Conservation (phyloP, 2,888 invertebrate species). For the Pollenia griseotomentosa region DNA sequence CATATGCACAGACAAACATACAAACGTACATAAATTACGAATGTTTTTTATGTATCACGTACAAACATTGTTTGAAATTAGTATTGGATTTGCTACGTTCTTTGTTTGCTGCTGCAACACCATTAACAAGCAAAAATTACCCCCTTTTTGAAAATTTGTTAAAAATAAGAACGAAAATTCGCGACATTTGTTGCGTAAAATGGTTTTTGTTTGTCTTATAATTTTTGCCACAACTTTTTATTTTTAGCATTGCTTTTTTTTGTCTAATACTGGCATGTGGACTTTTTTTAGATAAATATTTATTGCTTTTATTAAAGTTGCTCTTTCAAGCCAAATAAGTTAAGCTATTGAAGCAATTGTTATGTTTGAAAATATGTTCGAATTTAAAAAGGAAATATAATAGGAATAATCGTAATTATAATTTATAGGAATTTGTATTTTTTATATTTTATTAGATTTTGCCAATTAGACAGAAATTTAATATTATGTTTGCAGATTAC, state of each 20-base stretch:
- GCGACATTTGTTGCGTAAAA: constrained; percentile 75
- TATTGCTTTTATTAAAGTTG: constrained; percentile 53
- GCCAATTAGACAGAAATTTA: too few species aligned
- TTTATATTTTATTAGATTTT: not conserved
- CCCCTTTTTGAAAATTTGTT: constrained; percentile 30
- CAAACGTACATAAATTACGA: too few species aligned
- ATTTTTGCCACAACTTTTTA: constrained; percentile 23
- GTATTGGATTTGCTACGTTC: constrained; percentile 34
- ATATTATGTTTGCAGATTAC: too few species aligned
- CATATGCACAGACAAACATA: not conserved
- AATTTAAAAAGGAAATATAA: constrained; percentile 22
- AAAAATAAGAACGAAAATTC: constrained; percentile 55
- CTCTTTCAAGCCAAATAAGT: not conserved
- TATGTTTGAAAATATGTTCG: constrained; percentile 54
- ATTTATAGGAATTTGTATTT: not conserved
- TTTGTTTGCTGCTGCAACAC: not conserved
- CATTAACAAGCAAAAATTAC: constrained; percentile 1
- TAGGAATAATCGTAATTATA: constrained; percentile 1
- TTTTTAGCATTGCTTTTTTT: not conserved
- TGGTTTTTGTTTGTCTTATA: constrained; percentile 62
- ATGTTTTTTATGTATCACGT: constrained; percentile 26
- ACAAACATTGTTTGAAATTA: constrained; percentile 1
- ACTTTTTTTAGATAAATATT: constrained; percentile 53
- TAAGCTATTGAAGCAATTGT: constrained; percentile 16
- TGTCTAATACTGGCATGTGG: constrained; percentile 21